Conservation (phyloP, 2,113 vertebrate species). For the Cercocebus atys region DNA sequence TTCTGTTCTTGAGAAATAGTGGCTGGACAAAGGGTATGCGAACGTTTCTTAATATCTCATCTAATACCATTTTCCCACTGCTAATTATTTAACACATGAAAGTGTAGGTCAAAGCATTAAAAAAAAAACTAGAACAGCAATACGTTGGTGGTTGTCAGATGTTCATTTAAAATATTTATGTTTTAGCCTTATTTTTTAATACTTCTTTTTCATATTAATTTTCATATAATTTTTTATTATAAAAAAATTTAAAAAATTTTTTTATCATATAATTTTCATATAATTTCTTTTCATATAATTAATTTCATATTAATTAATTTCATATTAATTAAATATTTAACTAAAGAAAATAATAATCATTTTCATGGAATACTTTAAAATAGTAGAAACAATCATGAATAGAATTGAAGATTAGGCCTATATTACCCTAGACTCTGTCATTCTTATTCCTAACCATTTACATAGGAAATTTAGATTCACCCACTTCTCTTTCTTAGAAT, state of each 20-base stretch:
- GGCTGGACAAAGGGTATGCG: neutral
- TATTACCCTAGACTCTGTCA: neutral
- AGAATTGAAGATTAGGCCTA: neutral
- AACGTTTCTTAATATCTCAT: neutral
- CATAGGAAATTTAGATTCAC: neutral
- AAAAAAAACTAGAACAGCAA: neutral
- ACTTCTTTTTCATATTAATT: neutral
- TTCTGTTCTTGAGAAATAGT: neutral
- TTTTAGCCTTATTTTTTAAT: neutral
- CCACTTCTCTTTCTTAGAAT: neutral
- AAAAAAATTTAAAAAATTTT: too few species aligned
- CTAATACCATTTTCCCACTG: neutral
- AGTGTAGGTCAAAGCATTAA: neutral
- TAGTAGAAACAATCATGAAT: neutral
- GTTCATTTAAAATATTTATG: neutral
- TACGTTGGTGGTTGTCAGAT: neutral
- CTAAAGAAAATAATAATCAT: neutral
- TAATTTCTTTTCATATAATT: too few species aligned
- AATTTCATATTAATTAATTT: too few species aligned
- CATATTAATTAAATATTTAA: neutral
- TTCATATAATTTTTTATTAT: too few species aligned
- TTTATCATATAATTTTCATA: too few species aligned
- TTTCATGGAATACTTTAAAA: neutral
- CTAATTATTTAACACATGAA: neutral
- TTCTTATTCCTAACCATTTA: neutral